Conservation (phyloP, 1,140 invertebrate genomes). For the Temnothorax curvispinosus region DNA sequence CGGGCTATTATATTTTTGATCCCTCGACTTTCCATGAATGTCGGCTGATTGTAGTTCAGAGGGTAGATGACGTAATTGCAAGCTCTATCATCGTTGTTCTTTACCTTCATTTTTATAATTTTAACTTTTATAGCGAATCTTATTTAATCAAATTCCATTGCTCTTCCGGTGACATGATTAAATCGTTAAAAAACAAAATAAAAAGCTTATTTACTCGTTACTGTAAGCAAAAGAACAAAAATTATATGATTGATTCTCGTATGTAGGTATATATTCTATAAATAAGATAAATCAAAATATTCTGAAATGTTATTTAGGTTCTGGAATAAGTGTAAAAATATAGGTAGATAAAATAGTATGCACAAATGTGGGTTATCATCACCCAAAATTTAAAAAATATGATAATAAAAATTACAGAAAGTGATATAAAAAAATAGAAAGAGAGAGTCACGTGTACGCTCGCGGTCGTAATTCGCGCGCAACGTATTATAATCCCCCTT, state of each 20-base stretch:
- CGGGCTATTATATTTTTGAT: not conserved
- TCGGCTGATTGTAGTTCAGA: not conserved
- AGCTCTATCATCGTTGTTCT: not conserved
- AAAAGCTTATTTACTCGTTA: not conserved
- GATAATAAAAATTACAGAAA: not conserved
- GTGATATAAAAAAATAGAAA: too few relatives aligned
- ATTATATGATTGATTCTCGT: not conserved
- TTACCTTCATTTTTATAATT: not conserved
- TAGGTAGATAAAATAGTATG: not conserved
- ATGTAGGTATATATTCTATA: not conserved
- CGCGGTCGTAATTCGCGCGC: slow-evolving; percentile 14
- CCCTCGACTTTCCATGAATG: not conserved
- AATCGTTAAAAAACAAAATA: not conserved
- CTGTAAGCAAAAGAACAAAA: not conserved
- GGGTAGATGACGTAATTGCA: not conserved
- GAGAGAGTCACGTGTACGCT: not conserved
- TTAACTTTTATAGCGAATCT: not conserved
- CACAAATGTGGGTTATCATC: not conserved
- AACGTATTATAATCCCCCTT: slow-evolving; percentile 36
- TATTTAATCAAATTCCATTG: not conserved
- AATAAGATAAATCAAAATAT: not conserved
- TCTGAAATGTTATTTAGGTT: not conserved
- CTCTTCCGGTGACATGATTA: not conserved
- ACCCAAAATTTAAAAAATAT: slow-evolving; percentile 1
- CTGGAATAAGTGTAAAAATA: not conserved